Conservation (phyloP, 2,113 vertebrate genomes). For the Leucopternis melanops region DNA sequence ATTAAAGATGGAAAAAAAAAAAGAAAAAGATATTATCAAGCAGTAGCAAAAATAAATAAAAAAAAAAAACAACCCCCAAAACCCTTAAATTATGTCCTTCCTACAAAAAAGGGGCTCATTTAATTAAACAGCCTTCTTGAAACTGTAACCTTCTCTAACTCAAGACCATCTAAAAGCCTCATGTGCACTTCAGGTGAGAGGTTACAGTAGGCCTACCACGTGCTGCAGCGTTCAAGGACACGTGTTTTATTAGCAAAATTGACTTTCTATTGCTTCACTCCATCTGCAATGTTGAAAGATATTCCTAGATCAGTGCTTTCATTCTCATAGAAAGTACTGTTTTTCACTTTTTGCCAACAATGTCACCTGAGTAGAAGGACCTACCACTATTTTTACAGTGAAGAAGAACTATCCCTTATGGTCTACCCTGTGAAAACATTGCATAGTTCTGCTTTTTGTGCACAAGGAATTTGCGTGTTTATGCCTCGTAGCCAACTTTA, state of each 20-base stretch:
- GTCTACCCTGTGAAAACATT: neutral
- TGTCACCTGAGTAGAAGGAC: neutral
- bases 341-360: neutral
- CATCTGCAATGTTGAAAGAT: neutral
- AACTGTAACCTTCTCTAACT: neutral
- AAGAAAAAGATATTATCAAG: neutral
- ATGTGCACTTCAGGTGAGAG: neutral
- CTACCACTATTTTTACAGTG: neutral
- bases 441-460: neutral
- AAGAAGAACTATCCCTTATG: neutral
- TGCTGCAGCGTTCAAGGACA: neutral
- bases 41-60: neutral
- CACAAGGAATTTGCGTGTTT: neutral
- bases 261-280: neutral
- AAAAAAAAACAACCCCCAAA: accelerated
- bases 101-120: neutral
- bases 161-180: neutral
- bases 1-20: neutral
- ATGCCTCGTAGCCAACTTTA: neutral
- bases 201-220: neutral
- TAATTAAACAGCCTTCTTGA: neutral
- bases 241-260: neutral
- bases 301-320: neutral
- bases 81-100: neutral
- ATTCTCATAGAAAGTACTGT: neutral